Evolutionary conservation across 2,888 invertebrate genomes (phyloP), one percentile per base, ranked within the genome.

Genomic region (Epinotia ramella): DNA sequence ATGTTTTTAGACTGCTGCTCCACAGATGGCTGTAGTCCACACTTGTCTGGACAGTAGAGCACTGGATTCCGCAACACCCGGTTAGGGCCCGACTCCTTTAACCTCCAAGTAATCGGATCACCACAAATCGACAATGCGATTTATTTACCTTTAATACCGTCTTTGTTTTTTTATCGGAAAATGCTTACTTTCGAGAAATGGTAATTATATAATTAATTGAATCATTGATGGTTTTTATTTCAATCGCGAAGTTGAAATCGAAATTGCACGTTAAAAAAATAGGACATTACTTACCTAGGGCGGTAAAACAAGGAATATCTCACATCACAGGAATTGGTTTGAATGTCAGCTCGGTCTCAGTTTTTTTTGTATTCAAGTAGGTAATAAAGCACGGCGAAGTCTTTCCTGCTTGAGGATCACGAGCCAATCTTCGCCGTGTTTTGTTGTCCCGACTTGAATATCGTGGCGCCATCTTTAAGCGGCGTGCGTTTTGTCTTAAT

Each of bases 31-130:
- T 44, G 81, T 78, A 83, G 77, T 78, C 82, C 80, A 82, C 81
- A 79, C 85, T 84, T 65, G 74, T 70, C 73, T 65, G 85, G 85
- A 88, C 93, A 90, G 92, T 93, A 93, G 92, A 91, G 94, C 93
- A 93, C 93, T 84, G 80, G 87, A 83, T 86, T 85, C 87, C 83
- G 81, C 84, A 85, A 86, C 75, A 70, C 75, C 70, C 74, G 64
- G 90, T 91, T 93, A 92, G 59, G 73, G 69, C 60, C 60, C 33
- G 73, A 62, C 65, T 73, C 24, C 67, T 73, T 67, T 73, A 67
- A 73, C 73, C 71, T 72, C 64, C 67, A 57, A 64, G 46, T 44
- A 63, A 63, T 73, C 73, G 49, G 67, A 60, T 49, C 69, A 59
- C 64, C 69, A 64, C 74, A 69, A 46, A 73, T 60, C 68, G 68